Percentiles rank a stretch among this genome's conserved stretches.
These are phyloP conservation scores for Dipodomys spectabilis DNA, from an alignment of 2,113 vertebrate genomes.

Conservation along the genomic window DNA sequence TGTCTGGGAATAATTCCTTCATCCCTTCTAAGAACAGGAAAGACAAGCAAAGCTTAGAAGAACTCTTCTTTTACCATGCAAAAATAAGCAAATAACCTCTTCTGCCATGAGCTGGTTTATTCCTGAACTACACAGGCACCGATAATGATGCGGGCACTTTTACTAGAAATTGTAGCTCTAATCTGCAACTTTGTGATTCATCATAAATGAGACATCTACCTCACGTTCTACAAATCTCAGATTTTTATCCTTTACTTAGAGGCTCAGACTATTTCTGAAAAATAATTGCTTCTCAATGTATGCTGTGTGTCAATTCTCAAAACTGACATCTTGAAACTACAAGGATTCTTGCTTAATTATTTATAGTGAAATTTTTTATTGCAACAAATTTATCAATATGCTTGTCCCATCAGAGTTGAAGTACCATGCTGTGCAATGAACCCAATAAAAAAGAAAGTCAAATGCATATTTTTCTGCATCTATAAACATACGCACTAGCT, in stretches of 20 bases:
- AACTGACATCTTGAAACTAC: neutral
- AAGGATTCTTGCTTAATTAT: neutral
- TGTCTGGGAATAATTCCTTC: neutral
- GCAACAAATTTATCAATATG: slow-evolving; percentile 3
- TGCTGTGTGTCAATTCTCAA: neutral
- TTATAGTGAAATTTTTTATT: slow-evolving; percentile 9
- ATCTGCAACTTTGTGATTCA: neutral
- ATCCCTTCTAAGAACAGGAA: slow-evolving; percentile 33
- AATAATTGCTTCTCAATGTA: neutral
- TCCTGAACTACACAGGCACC: too few species aligned
- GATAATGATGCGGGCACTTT: neutral
- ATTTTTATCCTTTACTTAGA: neutral
- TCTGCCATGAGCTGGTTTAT: neutral
- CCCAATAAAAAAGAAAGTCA: slow-evolving; percentile 39
- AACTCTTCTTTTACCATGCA: neutral
- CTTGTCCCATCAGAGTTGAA: slow-evolving; percentile 26
- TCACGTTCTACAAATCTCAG: slow-evolving; percentile 10
- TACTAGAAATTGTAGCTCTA: neutral
- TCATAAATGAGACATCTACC: neutral
- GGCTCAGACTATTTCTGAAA: slow-evolving; percentile 25
- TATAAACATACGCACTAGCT: slow-evolving; percentile 39
- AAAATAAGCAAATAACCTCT: neutral
- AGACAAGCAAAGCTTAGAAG: neutral
- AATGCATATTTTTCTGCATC: neutral
- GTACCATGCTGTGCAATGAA: slow-evolving; percentile 1